Evolutionary conservation across 2,797 vertebrate genomes (phyloP).

Genomic region (Kryptopterus vitreolus): DNA sequence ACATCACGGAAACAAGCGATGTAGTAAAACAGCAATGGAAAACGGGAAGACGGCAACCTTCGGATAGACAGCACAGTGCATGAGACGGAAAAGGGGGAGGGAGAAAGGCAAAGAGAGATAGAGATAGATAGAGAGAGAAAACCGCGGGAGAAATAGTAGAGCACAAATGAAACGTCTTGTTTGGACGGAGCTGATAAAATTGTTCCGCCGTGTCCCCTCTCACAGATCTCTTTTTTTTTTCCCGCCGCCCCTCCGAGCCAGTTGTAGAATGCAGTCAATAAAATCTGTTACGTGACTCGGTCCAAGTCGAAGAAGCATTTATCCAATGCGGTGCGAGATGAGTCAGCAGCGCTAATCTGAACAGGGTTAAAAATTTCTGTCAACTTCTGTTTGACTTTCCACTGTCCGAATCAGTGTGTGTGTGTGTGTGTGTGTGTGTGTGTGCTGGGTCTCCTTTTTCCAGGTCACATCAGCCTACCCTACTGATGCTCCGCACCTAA

Average conservation of each 20-base stretch:
- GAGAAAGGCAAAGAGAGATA: neutral
- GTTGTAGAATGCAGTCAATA: neutral
- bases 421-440: no score
- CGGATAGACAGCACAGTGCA: conserved; percentile 8
- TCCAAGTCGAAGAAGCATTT: neutral
- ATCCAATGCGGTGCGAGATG: neutral
- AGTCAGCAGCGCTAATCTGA: conserved; percentile 30
- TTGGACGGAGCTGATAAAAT: neutral
- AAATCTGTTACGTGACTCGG: neutral
- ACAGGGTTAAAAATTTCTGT: conserved; percentile 15
- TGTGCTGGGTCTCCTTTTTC: conserved; percentile 32
- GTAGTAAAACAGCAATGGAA: conserved; percentile 35
- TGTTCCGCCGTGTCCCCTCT: neutral
- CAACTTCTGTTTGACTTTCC: conserved; percentile 45
- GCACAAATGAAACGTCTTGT: neutral
- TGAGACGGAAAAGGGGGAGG: neutral
- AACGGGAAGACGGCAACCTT: conserved; percentile 36
- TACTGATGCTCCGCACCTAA: neutral
- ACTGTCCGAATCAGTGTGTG: neutral
- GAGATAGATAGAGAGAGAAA: neutral
- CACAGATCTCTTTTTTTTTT: neutral
- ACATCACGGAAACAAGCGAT: conserved; percentile 40
- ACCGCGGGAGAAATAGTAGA: neutral
- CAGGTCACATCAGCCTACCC: conserved; percentile 17
- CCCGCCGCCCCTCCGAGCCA: neutral